Evolutionary conservation across 2,888 invertebrate species (phyloP), one percentile per base, ranked within the genome.

Genomic region (Melitaea athalia): DNA sequence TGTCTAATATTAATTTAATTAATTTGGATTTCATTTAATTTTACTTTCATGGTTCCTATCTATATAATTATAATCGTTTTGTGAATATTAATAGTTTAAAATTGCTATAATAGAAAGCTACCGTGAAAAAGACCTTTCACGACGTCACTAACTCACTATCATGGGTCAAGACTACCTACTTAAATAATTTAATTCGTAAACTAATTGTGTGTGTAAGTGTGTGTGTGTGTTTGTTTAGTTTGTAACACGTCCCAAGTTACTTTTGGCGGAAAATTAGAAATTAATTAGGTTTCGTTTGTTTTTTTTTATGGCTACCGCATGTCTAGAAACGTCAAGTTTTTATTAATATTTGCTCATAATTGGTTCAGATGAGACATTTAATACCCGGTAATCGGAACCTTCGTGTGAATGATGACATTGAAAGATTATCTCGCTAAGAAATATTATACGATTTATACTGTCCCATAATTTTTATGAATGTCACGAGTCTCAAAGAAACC

Each of bases 341-440:
- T 49, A 62, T 42, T 64, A 62, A 59, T 62, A 55, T 57, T 61
- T 50, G 15, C 31, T 53, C 17, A 50, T 64, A 68, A 69, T 64
- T 64, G 61, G 53, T 67, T 60, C 55, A 64, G 61, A 55, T 67
- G 64, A 69, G 70, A 67, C 65, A 69, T 59, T 63, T 55, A 62
- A 72, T 72, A 72, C 70, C 59, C 15, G 67, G 74, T 71, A 67
- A 70, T 68, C 65, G 62, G 50, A 64, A 70, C 71, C 73, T 63
- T 67, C 74, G 67, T 73, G 74, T 67, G 72, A 72, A 70, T 73
- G 72, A 72, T 71, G 72, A 72, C 72, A 70, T 70, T 72, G 72
- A 70, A 70, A 72, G 70, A 70, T 68, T 57, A 72, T 72, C 49
- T 50, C 65, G 15, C 38, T 50, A 65, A 53, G 70, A 66, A 72